phyloP scores from a whole-genome alignment of 2,113 vertebrate genomes.

The Callipepla squamata region DNA sequence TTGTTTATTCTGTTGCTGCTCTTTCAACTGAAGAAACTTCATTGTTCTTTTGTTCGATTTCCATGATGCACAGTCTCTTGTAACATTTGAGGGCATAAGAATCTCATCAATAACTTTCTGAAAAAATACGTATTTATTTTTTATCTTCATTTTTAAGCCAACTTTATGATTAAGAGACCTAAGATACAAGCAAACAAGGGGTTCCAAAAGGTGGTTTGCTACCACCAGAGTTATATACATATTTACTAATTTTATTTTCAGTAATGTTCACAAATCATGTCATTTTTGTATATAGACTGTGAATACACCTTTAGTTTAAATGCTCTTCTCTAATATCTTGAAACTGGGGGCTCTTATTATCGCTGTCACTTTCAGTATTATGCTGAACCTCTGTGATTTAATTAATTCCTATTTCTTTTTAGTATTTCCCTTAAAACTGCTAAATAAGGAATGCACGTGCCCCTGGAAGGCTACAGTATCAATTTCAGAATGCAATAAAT shows the following conservation, averaged over 20 bases:
- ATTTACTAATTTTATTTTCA: not conserved
- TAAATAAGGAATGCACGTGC: not conserved
- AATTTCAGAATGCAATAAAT: not conserved
- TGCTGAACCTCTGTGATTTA: not conserved
- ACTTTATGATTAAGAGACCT: not conserved
- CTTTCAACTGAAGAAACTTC: not conserved
- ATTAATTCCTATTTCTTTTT: not conserved
- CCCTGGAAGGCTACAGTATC: not conserved
- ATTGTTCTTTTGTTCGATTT: not conserved
- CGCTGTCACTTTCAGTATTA: not conserved
- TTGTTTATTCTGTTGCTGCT: not conserved
- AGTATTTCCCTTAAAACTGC: not conserved
- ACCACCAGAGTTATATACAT: too few species aligned
- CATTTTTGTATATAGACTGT: not conserved
- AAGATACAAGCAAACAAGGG: not conserved
- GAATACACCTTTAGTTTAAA: not conserved
- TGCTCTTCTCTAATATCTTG: not conserved
- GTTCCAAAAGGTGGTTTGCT: not conserved
- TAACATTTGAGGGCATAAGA: not conserved
- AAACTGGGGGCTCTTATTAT: not conserved
- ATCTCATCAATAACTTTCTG: not conserved
- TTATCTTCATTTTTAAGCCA: not conserved
- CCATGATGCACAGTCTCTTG: not conserved
- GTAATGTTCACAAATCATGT: not conserved
- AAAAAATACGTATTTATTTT: not conserved